Evolutionary conservation across 1,140 invertebrate genomes (phyloP).

Genomic region (Drosophila mauritiana): DNA sequence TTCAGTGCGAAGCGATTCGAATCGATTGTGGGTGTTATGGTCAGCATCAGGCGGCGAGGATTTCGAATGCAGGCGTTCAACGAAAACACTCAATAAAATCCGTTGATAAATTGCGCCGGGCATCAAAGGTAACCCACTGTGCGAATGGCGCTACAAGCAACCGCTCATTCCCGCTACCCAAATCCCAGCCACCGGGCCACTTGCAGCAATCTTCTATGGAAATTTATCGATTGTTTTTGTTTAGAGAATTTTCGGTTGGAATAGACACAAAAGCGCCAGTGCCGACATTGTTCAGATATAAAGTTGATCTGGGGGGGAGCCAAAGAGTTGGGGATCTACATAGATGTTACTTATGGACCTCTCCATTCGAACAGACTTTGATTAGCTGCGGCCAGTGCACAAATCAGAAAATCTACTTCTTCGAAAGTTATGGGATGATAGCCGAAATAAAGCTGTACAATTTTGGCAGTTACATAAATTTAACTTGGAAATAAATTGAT

Average conservation of each 20-base stretch:
- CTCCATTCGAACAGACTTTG: constrained; percentile 20
- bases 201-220: constrained; percentile 78
- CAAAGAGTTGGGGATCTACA: background rate
- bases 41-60: constrained; percentile 76
- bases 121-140: constrained; percentile 80
- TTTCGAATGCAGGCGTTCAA: constrained; percentile 72
- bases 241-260: constrained; percentile 65
- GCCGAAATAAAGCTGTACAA: constrained; percentile 9
- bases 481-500: background rate
- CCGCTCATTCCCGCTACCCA: background rate
- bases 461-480: constrained; percentile 15
- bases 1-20: constrained; percentile 12
- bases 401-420: constrained; percentile 17
- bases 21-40: constrained; percentile 64
- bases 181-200: constrained; percentile 38
- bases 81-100: constrained; percentile 80
- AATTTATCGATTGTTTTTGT: constrained; percentile 82
- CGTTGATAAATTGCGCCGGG: constrained; percentile 79
- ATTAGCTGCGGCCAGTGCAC: constrained; percentile 18
- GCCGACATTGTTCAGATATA: constrained; percentile 21
- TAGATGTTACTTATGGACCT: constrained; percentile 8
- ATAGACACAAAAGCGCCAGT: constrained; percentile 80
- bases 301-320: background rate
- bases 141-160: constrained; percentile 61
- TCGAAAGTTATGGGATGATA: constrained; percentile 19